Percentiles rank a stretch among this genome's conserved stretches.
phyloP scores from a whole-genome alignment of 1,140 invertebrate species.

The Macrocentrus cingulum region DNA sequence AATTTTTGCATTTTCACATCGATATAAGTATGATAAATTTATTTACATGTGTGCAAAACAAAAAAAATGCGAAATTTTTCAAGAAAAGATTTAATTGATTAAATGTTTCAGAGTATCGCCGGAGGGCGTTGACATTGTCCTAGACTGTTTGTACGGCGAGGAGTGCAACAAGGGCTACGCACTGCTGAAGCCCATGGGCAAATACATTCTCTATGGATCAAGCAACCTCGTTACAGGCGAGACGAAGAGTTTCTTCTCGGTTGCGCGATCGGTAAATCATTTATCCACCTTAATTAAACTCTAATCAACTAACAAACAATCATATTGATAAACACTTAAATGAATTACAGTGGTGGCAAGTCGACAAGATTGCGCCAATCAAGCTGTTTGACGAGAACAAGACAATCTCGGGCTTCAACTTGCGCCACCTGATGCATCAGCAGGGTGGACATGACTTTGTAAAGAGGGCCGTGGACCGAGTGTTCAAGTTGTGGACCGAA shows the following conservation, averaged over 20 bases:
- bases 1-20: too few species aligned
- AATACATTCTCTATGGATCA: constrained; percentile 84
- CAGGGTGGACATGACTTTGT: constrained; percentile 75
- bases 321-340: neutral
- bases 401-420: constrained; percentile 78
- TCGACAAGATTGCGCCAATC: constrained; percentile 84
- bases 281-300: constrained; percentile 16
- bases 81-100: too few species aligned
- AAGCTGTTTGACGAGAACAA: constrained; percentile 90
- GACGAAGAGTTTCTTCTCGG: constrained; percentile 86
- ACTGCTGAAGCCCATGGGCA: constrained; percentile 86
- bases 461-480: constrained; percentile 67
- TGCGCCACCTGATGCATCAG: constrained; percentile 80
- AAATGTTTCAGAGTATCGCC: constrained; percentile 64
- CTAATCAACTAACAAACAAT: too few species aligned
- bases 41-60: too few species aligned
- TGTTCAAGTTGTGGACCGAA: constrained; percentile 75
- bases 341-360: constrained; percentile 81
- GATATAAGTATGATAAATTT: too few species aligned
- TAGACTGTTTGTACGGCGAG: constrained; percentile 87
- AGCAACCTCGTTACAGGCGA: constrained; percentile 85
- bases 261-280: constrained; percentile 76
- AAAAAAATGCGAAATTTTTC: too few species aligned
- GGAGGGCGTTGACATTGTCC: constrained; percentile 82
- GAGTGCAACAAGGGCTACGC: constrained; percentile 83